Conservation (phyloP, 2,113 vertebrate species). For the Heterotis niloticus region DNA sequence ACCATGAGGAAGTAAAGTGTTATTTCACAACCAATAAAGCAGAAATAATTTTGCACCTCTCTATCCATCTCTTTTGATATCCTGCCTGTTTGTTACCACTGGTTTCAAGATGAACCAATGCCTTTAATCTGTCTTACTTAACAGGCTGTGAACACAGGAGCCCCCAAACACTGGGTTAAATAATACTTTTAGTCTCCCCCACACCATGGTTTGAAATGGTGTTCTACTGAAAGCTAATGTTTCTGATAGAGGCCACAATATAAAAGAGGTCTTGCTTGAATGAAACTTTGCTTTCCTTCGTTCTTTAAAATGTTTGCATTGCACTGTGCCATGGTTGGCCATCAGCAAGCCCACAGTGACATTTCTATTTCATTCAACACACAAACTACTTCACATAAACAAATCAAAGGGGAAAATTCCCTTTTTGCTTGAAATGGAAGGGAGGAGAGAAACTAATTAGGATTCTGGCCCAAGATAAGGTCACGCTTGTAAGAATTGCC, state of each 20-base stretch:
- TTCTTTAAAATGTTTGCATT: not conserved
- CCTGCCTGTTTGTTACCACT: not conserved
- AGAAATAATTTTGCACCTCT: not conserved
- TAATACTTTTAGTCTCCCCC: not conserved
- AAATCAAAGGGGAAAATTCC: conserved; percentile 4
- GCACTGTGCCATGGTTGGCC: not conserved
- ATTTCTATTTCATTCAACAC: not conserved
- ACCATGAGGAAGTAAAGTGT: conserved; percentile 12
- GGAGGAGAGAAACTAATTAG: not conserved
- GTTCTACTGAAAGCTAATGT: not conserved
- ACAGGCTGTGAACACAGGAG: not conserved
- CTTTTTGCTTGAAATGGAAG: conserved; percentile 1
- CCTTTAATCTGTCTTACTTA: not conserved
- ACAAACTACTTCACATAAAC: not conserved
- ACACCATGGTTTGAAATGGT: not conserved
- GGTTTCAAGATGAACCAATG: not conserved
- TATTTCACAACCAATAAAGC: conserved; percentile 1
- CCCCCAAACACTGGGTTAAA: not conserved
- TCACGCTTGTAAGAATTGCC: not conserved
- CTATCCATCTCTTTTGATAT: not conserved
- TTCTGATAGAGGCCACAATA: not conserved
- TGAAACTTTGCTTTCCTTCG: not conserved
- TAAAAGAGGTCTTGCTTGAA: not conserved
- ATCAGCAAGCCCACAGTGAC: not conserved
- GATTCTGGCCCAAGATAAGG: not conserved